A percentile compares a stretch with the other conserved stretches of the same genome.
phyloP scores from a whole-genome alignment of 2,113 vertebrate genomes.

The Stomatorhinus ivindoensis region DNA sequence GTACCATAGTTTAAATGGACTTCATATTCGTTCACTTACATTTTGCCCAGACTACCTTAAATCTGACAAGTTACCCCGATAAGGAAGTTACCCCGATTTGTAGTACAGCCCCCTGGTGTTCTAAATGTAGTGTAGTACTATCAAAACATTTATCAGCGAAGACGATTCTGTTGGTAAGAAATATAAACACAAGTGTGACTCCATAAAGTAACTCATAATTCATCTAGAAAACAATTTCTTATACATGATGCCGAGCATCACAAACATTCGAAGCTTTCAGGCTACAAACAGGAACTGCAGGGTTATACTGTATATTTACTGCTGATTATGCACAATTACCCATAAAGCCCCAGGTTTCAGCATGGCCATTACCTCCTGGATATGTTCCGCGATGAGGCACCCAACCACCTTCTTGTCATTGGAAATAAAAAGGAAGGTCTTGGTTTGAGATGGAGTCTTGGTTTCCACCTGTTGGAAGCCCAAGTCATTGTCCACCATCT shows the following conservation, averaged over 20 bases:
- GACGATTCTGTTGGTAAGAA: neutral
- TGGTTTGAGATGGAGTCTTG: constrained; percentile 88
- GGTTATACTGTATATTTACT: neutral
- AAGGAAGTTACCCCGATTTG: too few relatives aligned
- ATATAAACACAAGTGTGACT: neutral
- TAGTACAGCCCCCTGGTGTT: neutral
- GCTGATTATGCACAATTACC: neutral
- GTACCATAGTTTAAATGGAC: too few relatives aligned
- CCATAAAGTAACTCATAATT: neutral
- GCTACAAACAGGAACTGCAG: neutral
- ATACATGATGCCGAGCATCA: neutral
- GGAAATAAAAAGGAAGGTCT: constrained; percentile 96
- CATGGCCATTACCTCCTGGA: constrained; percentile 77
- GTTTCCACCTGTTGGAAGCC: constrained; percentile 93
- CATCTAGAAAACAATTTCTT: neutral
- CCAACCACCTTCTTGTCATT: constrained; percentile 94
- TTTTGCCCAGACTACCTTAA: too few relatives aligned
- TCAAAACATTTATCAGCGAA: neutral
- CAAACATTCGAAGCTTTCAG: neutral
- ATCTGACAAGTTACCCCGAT: too few relatives aligned
- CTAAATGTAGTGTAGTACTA: neutral
- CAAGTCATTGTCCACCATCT: constrained; percentile 97
- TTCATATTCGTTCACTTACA: too few relatives aligned
- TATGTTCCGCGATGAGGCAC: constrained; percentile 97
- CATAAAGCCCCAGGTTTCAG: neutral